Percentiles rank a stretch among this genome's conserved stretches.
phyloP scores from a whole-genome alignment of 1,140 invertebrate genomes.

The Magallana gigas region DNA sequence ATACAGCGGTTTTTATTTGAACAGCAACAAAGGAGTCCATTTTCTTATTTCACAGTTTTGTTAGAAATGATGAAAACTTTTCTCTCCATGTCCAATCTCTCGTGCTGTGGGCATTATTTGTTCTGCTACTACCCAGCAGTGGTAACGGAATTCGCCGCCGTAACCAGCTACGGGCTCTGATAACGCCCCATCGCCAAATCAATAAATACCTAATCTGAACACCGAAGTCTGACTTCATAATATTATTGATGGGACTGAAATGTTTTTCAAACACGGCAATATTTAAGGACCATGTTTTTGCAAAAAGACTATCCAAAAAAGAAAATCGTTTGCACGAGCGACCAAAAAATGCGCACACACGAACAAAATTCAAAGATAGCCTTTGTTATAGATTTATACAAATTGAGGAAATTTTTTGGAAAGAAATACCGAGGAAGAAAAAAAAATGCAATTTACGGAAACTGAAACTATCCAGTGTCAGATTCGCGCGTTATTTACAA shows the following conservation, averaged over 20 bases:
- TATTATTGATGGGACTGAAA: conserved; percentile 14
- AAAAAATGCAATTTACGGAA: neutral
- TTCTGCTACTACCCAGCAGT: conserved; percentile 19
- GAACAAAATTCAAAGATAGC: neutral
- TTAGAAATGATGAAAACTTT: conserved; percentile 15
- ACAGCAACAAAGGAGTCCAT: conserved; percentile 28
- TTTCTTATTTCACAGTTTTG: conserved; percentile 28
- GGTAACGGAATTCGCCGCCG: conserved; percentile 17
- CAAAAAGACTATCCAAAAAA: neutral
- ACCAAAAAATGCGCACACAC: conserved; percentile 3
- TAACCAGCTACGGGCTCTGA: neutral
- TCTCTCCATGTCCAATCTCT: conserved; percentile 13
- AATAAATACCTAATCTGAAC: conserved; percentile 29
- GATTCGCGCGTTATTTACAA: neutral
- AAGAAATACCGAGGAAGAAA: neutral
- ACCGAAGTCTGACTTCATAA: conserved; percentile 23
- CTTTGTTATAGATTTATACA: neutral
- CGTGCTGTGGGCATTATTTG: conserved; percentile 31
- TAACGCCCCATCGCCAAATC: conserved; percentile 22
- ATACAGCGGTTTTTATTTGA: conserved; percentile 29
- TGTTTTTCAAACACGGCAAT: conserved; percentile 28
- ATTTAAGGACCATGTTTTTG: conserved; percentile 26
- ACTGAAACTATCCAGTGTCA: neutral
- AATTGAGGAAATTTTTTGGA: neutral
- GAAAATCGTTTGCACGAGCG: neutral